phyloP scores from a whole-genome alignment of 2,888 invertebrate species.

The Cancer borealis region DNA sequence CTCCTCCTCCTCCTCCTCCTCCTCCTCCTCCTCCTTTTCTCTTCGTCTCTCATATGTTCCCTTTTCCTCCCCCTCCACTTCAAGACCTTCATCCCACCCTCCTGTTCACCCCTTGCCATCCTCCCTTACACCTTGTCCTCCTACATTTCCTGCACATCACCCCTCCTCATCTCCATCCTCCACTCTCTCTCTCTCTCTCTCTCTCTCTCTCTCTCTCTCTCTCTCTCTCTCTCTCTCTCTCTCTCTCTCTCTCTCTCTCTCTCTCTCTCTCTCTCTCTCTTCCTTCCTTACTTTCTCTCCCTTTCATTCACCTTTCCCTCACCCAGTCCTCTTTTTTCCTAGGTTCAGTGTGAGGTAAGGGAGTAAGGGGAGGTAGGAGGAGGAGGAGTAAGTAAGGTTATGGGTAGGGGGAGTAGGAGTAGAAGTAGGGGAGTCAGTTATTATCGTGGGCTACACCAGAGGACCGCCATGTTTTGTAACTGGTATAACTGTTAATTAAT shows the following conservation, averaged over 20 bases:
- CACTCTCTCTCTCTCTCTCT: not conserved
- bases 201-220: not conserved
- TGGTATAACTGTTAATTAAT: constrained; percentile 66
- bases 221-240: not conserved
- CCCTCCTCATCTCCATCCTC: not conserved
- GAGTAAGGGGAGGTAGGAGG: not conserved
- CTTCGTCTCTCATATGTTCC: constrained; percentile 21
- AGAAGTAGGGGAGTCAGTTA: not conserved
- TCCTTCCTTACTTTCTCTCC: not conserved
- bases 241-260: not conserved
- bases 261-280: not conserved
- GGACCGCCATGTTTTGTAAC: constrained; percentile 42
- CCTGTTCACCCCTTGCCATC: not conserved
- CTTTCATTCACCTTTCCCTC: not conserved
- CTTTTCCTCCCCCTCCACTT: constrained; percentile 20
- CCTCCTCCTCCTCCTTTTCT: not conserved
- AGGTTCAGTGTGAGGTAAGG: not conserved
- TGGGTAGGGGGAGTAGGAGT: not conserved
- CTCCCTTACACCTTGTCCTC: not conserved
- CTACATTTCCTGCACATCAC: constrained; percentile 16
- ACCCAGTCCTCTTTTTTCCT: not conserved
- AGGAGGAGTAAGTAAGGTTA: not conserved
- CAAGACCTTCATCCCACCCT: constrained; percentile 2
- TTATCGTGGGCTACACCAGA: not conserved
- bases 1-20: not conserved